Percentiles rank a stretch among this genome's conserved stretches.
Evolutionary conservation across 2,113 vertebrate species (phyloP).

Genomic region (Onychorhynchus coronatus): DNA sequence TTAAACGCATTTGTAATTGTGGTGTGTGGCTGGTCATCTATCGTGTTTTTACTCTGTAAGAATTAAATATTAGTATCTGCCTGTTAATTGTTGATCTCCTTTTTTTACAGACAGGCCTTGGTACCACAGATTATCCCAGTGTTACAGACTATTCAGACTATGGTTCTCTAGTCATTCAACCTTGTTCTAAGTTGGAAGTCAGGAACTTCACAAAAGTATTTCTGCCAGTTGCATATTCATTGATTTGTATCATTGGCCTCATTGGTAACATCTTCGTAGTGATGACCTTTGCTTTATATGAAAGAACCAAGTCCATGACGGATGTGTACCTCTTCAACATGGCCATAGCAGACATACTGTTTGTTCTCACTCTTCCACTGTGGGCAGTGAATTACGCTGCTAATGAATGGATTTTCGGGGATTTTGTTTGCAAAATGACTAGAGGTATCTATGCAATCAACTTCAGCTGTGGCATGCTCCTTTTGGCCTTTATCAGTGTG

Average conservation of each 20-base stretch:
- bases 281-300: slow-evolving; percentile 84
- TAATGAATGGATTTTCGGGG: slow-evolving; percentile 76
- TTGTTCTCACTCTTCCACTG: slow-evolving; percentile 85
- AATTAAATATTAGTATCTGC: not conserved
- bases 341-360: slow-evolving; percentile 87
- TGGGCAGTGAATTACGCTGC: slow-evolving; percentile 78
- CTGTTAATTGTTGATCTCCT: not conserved
- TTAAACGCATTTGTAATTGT: not conserved
- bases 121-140: not conserved
- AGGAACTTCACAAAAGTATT: slow-evolving; percentile 66
- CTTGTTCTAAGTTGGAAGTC: slow-evolving; percentile 56
- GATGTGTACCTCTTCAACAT: slow-evolving; percentile 91
- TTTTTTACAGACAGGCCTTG: slow-evolving; percentile 18
- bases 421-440: slow-evolving; percentile 81
- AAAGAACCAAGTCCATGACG: slow-evolving; percentile 86
- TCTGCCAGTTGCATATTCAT: slow-evolving; percentile 70
- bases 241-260: slow-evolving; percentile 83
- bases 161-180: not conserved
- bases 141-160: not conserved
- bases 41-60: not conserved
- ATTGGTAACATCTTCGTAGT: slow-evolving; percentile 88
- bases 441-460: slow-evolving; percentile 86
- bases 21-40: not conserved
- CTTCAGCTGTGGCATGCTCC: slow-evolving; percentile 89
- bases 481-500: slow-evolving; percentile 85